Conservation (phyloP, 2,113 vertebrate genomes). For the Scatophagus argus region DNA sequence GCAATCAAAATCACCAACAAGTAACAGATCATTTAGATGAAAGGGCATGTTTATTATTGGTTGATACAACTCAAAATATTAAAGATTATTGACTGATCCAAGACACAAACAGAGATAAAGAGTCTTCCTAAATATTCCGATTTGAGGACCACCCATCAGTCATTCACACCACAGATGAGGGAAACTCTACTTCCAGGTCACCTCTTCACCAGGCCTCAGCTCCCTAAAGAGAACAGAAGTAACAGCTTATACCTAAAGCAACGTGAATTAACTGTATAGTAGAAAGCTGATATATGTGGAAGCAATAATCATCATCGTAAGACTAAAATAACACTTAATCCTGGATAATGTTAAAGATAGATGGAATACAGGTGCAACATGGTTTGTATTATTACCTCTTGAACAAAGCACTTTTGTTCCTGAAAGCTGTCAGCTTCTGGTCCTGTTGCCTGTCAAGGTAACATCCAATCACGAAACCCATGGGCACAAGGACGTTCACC, state of each 20-base stretch:
- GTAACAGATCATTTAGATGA: conserved; percentile 8
- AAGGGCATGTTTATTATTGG: conserved; percentile 71
- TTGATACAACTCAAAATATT: conserved; percentile 53
- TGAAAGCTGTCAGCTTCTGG: conserved; percentile 87
- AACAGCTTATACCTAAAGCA: neutral
- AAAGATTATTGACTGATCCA: conserved; percentile 54
- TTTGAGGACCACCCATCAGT: conserved; percentile 37
- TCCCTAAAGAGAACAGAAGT: conserved; percentile 83
- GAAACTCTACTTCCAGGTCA: conserved; percentile 90
- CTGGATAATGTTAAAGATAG: too few species aligned
- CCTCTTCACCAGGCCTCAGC: conserved; percentile 90
- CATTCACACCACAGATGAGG: conserved; percentile 45
- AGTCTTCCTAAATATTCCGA: conserved; percentile 56
- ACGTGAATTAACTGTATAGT: neutral
- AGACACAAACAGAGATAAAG: conserved; percentile 37
- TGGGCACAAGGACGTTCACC: conserved; percentile 88
- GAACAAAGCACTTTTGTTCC: conserved; percentile 92
- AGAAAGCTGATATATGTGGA: too few species aligned
- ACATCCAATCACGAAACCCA: conserved; percentile 89
- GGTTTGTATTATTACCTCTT: conserved; percentile 83
- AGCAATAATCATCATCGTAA: neutral
- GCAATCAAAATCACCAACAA: neutral
- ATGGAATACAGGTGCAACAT: neutral
- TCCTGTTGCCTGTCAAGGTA: conserved; percentile 90
- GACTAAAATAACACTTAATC: neutral